Base-by-base conservation (phyloP, 2,888 invertebrate species). In the Pyrgus malvae region DNA sequence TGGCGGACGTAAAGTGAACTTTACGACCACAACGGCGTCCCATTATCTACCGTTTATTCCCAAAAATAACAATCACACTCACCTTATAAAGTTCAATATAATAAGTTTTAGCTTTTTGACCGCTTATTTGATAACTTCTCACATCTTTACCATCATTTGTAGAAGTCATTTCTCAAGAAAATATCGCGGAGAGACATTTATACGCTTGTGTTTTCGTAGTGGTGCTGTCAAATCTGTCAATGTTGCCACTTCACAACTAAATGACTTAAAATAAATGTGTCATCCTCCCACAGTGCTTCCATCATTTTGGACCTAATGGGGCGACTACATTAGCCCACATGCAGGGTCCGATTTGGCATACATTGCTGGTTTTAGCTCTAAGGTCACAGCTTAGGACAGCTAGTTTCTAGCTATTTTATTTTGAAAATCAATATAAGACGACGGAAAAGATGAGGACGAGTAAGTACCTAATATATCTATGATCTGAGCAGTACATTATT, bases 101-200 rank as follows among this genome's bases (percentile, higher is more conserved):
- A 85, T 82, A 85, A 77, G 80, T 62, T 81, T 90, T 90, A 80
- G 83, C 83, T 78, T 82, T 90, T 69, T 68, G 81, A 78, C 77
- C 79, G 80, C 81, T 83, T 70, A 79, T 79, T 80, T 78, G 80
- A 80, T 78, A 78, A 90, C 78, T 89, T 85, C 88, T 90, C 83
- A 90, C 87, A 74, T 90, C 87, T 87, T 87, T 88, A 79, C 82
- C 88, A 83, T 90, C 89, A 88, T 89, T 89, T 88, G 86, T 86
- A 82, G 90, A 90, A 90, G 88, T 90, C 90, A 91, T 91, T 90
- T 90, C 90, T 90, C 84, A 90, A 69, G 83, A 88, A 90, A 90
- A 89, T 87, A 88, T 87, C 81, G 83, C 85, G 87, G 88, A 83
- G 86, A 86, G 90, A 90, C 91, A 90, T 90, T 87, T 89, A 88